These are phyloP conservation scores for Tupaia tana DNA, from an alignment of 2,113 vertebrate genomes.

Conservation along the genomic window DNA sequence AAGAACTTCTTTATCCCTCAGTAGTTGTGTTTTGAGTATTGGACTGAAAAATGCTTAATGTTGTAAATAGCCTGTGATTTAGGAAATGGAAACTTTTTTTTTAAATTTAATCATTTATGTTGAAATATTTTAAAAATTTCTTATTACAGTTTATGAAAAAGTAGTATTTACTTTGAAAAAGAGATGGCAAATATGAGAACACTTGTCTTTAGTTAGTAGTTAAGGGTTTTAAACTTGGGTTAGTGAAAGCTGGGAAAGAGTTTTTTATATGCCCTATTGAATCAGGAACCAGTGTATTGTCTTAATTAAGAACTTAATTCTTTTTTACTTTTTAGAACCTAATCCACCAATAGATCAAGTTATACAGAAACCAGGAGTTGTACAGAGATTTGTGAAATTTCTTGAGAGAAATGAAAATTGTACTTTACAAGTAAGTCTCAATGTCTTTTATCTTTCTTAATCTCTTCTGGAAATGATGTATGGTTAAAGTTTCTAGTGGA, in stretches of 20 bases:
- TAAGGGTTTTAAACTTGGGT: constrained; percentile 41
- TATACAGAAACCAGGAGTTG: constrained; percentile 93
- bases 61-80: constrained; percentile 23
- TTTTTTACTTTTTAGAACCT: constrained; percentile 89
- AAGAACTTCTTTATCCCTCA: neutral
- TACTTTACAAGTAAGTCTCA: constrained; percentile 91
- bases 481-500: constrained; percentile 53
- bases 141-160: constrained; percentile 12
- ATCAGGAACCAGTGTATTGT: neutral
- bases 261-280: constrained; percentile 34
- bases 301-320: constrained; percentile 41
- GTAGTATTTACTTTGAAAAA: constrained; percentile 5
- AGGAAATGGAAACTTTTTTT: neutral
- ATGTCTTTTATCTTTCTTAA: constrained; percentile 38
- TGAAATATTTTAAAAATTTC: constrained; percentile 22
- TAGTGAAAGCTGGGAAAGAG: neutral
- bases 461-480: constrained; percentile 36
- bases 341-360: constrained; percentile 97
- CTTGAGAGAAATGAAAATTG: constrained; percentile 94
- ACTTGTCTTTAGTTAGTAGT: constrained; percentile 3
- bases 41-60: neutral
- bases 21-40: neutral
- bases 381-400: constrained; percentile 95
- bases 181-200: neutral
- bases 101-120: neutral